Conservation (phyloP, 2,797 vertebrate species). For the Euthynnus affinis region DNA sequence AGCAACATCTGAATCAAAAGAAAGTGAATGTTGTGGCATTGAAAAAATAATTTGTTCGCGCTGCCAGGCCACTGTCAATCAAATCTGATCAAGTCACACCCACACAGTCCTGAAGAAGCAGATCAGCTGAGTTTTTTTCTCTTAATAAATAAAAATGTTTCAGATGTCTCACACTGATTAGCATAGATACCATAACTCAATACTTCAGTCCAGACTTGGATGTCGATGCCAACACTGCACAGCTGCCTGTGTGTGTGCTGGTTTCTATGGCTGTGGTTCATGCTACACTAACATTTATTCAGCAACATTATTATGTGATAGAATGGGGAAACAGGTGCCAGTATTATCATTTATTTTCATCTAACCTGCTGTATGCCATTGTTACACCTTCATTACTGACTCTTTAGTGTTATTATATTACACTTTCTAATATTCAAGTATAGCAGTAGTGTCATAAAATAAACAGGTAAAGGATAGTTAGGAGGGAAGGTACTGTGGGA, state of each 20-base stretch:
- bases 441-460: constrained; percentile 40
- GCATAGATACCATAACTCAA: constrained; percentile 10
- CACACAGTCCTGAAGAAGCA: background rate
- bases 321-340: background rate
- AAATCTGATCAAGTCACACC: background rate
- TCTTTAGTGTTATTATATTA: constrained; percentile 18
- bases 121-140: background rate
- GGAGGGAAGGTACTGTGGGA: constrained; percentile 23
- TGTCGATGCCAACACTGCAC: constrained; percentile 30
- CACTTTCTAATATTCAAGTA: constrained; percentile 65
- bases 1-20: too few relatives aligned
- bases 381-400: constrained; percentile 12
- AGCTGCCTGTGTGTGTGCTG: constrained; percentile 42
- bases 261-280: constrained; percentile 63
- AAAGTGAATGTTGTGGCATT: too few relatives aligned
- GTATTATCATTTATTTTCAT: constrained; percentile 2
- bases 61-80: background rate
- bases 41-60: background rate
- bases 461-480: constrained; percentile 27
- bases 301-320: constrained; percentile 38
- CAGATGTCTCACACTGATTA: constrained; percentile 20
- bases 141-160: background rate
- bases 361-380: constrained; percentile 18
- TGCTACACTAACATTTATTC: constrained; percentile 56
- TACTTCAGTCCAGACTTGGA: constrained; percentile 22